Conservation (phyloP, 2,888 invertebrate species). For the Neocrepidodera transversa region DNA sequence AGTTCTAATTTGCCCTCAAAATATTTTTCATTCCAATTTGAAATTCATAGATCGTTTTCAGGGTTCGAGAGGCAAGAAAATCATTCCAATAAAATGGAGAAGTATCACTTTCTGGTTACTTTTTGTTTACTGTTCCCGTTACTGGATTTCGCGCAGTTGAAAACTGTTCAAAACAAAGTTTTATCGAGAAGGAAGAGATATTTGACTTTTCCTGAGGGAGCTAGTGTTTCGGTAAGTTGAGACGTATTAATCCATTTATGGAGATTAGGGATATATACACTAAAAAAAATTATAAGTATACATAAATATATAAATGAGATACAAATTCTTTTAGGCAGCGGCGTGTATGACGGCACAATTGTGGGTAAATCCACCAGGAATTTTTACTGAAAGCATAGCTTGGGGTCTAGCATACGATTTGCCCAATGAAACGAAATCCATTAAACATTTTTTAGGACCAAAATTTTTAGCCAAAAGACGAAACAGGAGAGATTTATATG, state of each 20-base stretch:
- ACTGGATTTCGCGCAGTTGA: conserved; percentile 23
- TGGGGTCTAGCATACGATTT: conserved; percentile 79
- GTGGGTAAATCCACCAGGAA: conserved; percentile 60
- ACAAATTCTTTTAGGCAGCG: conserved; percentile 61
- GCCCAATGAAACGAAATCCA: conserved; percentile 66
- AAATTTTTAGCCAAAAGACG: conserved; percentile 40
- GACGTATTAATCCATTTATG: conserved; percentile 7
- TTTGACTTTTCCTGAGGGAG: conserved; percentile 76
- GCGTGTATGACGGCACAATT: conserved; percentile 65
- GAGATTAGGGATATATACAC: not conserved
- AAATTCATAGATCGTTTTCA: conserved; percentile 9
- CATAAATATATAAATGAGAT: too few species aligned
- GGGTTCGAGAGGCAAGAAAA: not conserved
- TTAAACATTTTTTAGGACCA: conserved; percentile 31
- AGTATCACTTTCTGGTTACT: conserved; percentile 9
- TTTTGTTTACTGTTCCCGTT: conserved; percentile 22
- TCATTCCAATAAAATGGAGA: conserved; percentile 20
- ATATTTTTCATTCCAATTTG: conserved; percentile 13
- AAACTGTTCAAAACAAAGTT: conserved; percentile 48
- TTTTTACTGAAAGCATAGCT: conserved; percentile 73
- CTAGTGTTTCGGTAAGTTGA: conserved; percentile 65
- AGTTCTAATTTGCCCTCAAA: conserved; percentile 8
- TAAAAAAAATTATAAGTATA: too few species aligned
- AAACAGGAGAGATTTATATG: conserved; percentile 44
- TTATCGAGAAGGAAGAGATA: conserved; percentile 68